Base-by-base conservation (phyloP, 1,140 invertebrate genomes). In the Lucilia sericata region DNA sequence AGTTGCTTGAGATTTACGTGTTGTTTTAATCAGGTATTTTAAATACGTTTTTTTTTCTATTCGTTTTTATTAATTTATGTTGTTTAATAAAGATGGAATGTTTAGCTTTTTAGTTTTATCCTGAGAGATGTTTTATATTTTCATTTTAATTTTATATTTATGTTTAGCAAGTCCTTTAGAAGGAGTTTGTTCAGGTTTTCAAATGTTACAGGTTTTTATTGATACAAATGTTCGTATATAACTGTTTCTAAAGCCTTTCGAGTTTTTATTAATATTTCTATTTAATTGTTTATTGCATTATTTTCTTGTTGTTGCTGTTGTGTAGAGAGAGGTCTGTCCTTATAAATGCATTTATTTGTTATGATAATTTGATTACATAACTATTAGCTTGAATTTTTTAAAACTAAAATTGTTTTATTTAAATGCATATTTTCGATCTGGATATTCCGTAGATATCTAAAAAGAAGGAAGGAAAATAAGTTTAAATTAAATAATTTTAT, bases 1-100 rank as follows among this genome's bases (percentile, higher is more conserved):
- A 70, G 65, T 70, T 70, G 65, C 21, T 70, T 19, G n/a, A 21
- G 19, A 12, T 70, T 70, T 70, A 21, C 19, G 65, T 25, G 65
- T 70, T 70, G 65, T 25, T 70, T 70, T 70, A 5, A 70, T 70
- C 65, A 70, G 65, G 65, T 70, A 70, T 70, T 70, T 70, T 70
- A 70, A 70, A 70, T 70, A 70, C 65, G 25, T 70, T 70, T 70
- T 21, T 21, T 2, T 19, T 25, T 70, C 3, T 21, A 8, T 70
- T 70, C n/a, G n/a, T 70, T 70, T 10, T 8, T 70, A 10, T 70
- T 70, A 70, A 14, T 70, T 70, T 19, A 70, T 60, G 14, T 60
- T 60, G 5, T 60, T 60, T n/a, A 14, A 60, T 70, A 70, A 55
- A 17, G 65, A 21, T 70, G 65, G 65, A 70, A 70, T 70, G 65